These are phyloP conservation scores for Corythornis leucogaster DNA, from an alignment of 2,797 vertebrate genomes.

Conservation along the genomic window DNA sequence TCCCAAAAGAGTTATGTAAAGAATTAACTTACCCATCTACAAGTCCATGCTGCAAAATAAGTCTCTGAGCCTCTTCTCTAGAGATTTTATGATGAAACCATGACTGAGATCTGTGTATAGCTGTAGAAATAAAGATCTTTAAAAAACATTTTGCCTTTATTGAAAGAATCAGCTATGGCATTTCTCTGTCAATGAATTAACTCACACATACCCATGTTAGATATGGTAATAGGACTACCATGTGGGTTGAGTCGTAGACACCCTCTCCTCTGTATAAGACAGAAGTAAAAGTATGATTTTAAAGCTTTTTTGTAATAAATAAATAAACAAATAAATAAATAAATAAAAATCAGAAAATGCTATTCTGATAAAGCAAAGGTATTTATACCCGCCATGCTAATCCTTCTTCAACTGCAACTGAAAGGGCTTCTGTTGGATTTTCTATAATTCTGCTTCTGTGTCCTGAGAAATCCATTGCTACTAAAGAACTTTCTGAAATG, in stretches of 20 bases:
- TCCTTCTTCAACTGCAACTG: conserved; percentile 95
- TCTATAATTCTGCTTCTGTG: conserved; percentile 94
- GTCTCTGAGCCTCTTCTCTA: conserved; percentile 91
- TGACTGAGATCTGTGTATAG: conserved; percentile 90
- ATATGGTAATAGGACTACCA: conserved; percentile 84
- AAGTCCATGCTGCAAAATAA: conserved; percentile 93
- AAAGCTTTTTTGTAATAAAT: background rate
- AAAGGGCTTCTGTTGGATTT: conserved; percentile 94
- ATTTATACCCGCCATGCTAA: conserved; percentile 92
- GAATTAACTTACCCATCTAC: conserved; percentile 88
- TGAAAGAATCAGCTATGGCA: background rate
- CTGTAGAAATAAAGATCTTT: conserved; percentile 73
- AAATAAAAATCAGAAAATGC: background rate
- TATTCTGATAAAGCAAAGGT: conserved; percentile 11
- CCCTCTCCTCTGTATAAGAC: conserved; percentile 88
- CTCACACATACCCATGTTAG: conserved; percentile 85
- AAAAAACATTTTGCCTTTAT: background rate
- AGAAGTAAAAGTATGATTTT: conserved; percentile 14
- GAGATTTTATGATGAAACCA: conserved; percentile 98
- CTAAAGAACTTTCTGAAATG: conserved; percentile 96
- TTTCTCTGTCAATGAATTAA: conserved; percentile 10
- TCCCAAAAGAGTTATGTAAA: background rate
- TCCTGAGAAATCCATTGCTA: conserved; percentile 99
- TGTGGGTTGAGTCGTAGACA: conserved; percentile 90
- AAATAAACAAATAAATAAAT: background rate